phyloP scores from a whole-genome alignment of 1,140 invertebrate genomes.

The Atta texana region DNA sequence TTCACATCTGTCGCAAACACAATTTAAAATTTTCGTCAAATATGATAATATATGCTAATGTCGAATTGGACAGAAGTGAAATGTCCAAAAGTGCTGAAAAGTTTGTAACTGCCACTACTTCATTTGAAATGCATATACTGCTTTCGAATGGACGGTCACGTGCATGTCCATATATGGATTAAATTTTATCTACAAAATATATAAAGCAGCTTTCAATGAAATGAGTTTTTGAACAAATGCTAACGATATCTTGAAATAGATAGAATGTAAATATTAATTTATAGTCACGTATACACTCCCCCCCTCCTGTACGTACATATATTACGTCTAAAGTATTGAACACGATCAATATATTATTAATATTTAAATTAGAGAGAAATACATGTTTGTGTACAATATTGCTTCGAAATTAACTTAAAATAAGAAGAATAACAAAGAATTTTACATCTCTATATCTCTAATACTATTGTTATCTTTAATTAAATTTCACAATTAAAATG shows the following conservation, averaged over 20 bases:
- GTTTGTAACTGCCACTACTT: constrained; percentile 7
- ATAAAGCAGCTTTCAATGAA: constrained; percentile 38
- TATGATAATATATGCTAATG: constrained; percentile 5
- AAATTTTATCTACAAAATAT: constrained; percentile 33
- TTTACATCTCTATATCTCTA: background rate
- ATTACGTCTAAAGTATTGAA: background rate
- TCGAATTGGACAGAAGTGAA: background rate
- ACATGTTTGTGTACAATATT: background rate
- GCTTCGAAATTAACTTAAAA: background rate
- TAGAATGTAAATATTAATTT: constrained; percentile 30
- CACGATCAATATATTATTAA: background rate
- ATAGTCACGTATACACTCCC: background rate
- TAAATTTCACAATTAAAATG: background rate
- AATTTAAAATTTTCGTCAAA: background rate
- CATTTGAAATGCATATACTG: constrained; percentile 33
- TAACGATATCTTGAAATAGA: background rate
- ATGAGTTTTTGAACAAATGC: constrained; percentile 10
- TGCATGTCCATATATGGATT: constrained; percentile 10
- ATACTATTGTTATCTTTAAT: background rate
- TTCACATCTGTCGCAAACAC: background rate
- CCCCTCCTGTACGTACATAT: background rate
- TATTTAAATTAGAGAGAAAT: background rate
- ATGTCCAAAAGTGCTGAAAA: background rate
- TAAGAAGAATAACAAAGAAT: background rate
- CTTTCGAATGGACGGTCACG: constrained; percentile 16